Conservation (phyloP, 2,113 vertebrate genomes). For the Phocoena phocoena region DNA sequence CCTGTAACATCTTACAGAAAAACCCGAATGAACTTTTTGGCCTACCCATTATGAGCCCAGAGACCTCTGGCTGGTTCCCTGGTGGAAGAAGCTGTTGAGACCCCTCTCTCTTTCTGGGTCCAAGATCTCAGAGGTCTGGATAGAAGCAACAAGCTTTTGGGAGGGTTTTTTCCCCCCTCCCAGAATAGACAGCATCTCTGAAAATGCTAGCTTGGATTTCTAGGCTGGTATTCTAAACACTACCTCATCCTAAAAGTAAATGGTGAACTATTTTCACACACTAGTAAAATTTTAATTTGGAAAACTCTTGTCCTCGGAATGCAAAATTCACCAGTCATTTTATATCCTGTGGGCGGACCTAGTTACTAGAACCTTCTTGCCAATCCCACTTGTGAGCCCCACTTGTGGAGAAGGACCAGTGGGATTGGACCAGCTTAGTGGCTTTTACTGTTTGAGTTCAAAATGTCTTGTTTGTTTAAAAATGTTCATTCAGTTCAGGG, state of each 20-base stretch:
- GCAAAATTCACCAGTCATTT: background rate
- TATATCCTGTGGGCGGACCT: background rate
- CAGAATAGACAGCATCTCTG: background rate
- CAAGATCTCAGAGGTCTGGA: background rate
- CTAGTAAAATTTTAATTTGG: conserved; percentile 62
- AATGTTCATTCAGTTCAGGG: background rate
- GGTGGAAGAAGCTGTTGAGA: background rate
- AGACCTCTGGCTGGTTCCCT: background rate
- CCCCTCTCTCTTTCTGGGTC: background rate
- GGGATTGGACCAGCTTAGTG: background rate
- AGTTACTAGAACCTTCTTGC: background rate
- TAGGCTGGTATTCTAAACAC: conserved; percentile 50
- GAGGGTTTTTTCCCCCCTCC: background rate
- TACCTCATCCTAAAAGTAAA: conserved; percentile 48
- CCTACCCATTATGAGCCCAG: background rate
- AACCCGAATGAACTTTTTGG: too few species aligned
- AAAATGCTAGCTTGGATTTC: conserved; percentile 22
- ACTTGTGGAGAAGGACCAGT: background rate
- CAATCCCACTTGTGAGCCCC: background rate
- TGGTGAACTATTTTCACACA: conserved; percentile 61
- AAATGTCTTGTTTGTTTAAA: conserved; percentile 1
- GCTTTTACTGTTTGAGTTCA: conserved; percentile 16
- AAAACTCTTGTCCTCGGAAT: conserved; percentile 49
- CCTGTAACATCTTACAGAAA: too few species aligned
- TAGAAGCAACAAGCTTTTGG: background rate